These are phyloP conservation scores for Plumapathes pennacea DNA, from an alignment of 92 coral and sea anemone species.

Conservation along the genomic window DNA sequence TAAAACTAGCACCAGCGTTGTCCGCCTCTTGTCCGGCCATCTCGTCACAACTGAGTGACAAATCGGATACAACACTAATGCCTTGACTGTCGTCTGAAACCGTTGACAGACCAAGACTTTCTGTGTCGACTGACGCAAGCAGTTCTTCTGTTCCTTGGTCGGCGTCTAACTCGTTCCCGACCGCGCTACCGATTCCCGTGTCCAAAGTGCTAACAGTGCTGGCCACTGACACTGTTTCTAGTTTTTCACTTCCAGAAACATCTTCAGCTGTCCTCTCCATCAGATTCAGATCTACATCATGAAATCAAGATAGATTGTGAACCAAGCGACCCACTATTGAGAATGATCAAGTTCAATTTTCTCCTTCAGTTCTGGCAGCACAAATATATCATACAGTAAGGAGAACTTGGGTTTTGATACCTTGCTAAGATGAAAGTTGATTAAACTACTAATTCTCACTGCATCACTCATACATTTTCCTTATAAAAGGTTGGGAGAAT, in stretches of 20 bases:
- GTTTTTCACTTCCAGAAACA: constrained; percentile 52
- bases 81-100: constrained; percentile 1
- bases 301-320: too few relatives aligned
- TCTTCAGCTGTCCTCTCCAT: constrained; percentile 15
- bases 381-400: too few relatives aligned
- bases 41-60: constrained; percentile 12
- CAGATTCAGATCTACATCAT: constrained; percentile 17
- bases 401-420: too few relatives aligned
- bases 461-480: too few relatives aligned
- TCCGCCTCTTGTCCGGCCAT: constrained; percentile 9
- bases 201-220: constrained; percentile 59
- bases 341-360: too few relatives aligned
- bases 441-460: too few relatives aligned
- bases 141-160: constrained; percentile 47
- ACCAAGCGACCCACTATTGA: too few relatives aligned
- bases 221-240: constrained; percentile 64
- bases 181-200: constrained; percentile 68
- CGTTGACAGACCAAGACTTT: constrained; percentile 19
- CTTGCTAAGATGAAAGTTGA: too few relatives aligned
- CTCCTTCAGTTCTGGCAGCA: too few relatives aligned
- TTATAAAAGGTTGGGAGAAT: too few relatives aligned
- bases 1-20: constrained; percentile 40
- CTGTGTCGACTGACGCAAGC: constrained; percentile 53
- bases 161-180: constrained; percentile 53
- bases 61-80: background rate